Conservation (phyloP, 2,888 invertebrate genomes). For the Drosophila rubida region DNA sequence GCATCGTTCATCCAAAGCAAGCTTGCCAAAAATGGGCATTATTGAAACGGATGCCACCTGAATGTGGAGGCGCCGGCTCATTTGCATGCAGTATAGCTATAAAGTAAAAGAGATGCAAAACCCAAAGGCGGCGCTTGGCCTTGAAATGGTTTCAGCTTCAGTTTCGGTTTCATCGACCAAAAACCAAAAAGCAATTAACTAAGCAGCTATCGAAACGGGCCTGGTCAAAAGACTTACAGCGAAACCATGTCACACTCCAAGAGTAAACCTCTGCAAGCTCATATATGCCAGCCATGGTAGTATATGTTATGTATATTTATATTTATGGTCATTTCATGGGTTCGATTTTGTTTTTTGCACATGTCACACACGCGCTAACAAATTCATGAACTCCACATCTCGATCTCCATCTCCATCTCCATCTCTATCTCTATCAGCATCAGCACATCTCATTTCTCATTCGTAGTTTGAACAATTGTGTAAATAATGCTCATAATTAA, state of each 20-base stretch:
- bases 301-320: constrained; percentile 2
- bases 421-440: too few relatives aligned
- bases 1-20: constrained; percentile 33
- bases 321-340: constrained; percentile 4
- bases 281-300: neutral
- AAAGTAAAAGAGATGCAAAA: constrained; percentile 50
- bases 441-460: constrained; percentile 4
- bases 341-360: constrained; percentile 42
- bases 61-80: constrained; percentile 70
- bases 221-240: constrained; percentile 30
- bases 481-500: constrained; percentile 41
- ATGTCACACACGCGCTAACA: constrained; percentile 32
- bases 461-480: constrained; percentile 33
- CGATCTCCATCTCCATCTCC: neutral
- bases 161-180: constrained; percentile 64
- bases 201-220: constrained; percentile 51
- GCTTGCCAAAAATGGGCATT: constrained; percentile 69
- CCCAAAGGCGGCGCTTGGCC: constrained; percentile 61
- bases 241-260: constrained; percentile 43
- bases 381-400: constrained; percentile 28
- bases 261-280: constrained; percentile 8
- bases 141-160: constrained; percentile 65
- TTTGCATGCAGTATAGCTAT: constrained; percentile 53
- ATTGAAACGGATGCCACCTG: constrained; percentile 49
- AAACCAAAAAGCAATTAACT: constrained; percentile 59